A percentile compares a stretch with the other conserved stretches of the same genome.
These are phyloP conservation scores for Bombus picipes DNA, from an alignment of 1,140 invertebrate species.

Conservation along the genomic window DNA sequence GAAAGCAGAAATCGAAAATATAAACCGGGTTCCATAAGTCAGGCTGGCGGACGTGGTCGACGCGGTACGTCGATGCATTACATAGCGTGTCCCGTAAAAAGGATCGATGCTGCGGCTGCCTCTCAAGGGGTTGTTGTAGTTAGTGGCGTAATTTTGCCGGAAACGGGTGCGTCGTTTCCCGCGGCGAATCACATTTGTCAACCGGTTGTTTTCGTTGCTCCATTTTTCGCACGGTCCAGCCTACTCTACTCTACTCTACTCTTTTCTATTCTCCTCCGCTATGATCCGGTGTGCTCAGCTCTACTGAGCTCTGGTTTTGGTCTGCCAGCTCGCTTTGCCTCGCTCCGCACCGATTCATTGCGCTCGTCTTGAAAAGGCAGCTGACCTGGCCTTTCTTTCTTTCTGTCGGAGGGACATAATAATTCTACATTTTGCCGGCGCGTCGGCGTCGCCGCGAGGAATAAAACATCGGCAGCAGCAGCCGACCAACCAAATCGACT, in stretches of 20 bases:
- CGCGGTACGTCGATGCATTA: too few species aligned
- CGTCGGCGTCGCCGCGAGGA: slow-evolving; percentile 58
- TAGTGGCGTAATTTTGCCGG: slow-evolving; percentile 62
- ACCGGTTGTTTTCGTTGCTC: slow-evolving; percentile 51
- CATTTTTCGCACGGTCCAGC: slow-evolving; percentile 48
- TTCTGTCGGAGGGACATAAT: slow-evolving; percentile 53
- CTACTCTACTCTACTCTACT: background rate
- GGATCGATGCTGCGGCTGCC: too few species aligned
- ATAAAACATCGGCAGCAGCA: slow-evolving; percentile 53
- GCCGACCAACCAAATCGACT: slow-evolving; percentile 58
- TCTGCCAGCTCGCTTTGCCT: too few species aligned
- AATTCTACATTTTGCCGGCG: slow-evolving; percentile 66
- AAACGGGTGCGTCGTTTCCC: slow-evolving; percentile 54
- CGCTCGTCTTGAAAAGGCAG: slow-evolving; percentile 35
- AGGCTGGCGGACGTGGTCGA: too few species aligned
- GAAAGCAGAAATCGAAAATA: too few species aligned
- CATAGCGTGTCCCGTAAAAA: too few species aligned
- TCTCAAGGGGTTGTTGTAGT: slow-evolving; percentile 48
- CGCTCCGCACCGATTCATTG: background rate
- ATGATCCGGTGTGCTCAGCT: too few species aligned
- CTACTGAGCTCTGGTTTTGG: too few species aligned
- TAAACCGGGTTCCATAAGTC: too few species aligned
- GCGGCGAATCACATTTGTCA: slow-evolving; percentile 68
- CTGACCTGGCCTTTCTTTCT: slow-evolving; percentile 34
- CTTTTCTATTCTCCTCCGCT: too few species aligned